These are phyloP conservation scores for Eudasyphora cyanicolor DNA, from an alignment of 2,888 invertebrate genomes.

Conservation along the genomic window DNA sequence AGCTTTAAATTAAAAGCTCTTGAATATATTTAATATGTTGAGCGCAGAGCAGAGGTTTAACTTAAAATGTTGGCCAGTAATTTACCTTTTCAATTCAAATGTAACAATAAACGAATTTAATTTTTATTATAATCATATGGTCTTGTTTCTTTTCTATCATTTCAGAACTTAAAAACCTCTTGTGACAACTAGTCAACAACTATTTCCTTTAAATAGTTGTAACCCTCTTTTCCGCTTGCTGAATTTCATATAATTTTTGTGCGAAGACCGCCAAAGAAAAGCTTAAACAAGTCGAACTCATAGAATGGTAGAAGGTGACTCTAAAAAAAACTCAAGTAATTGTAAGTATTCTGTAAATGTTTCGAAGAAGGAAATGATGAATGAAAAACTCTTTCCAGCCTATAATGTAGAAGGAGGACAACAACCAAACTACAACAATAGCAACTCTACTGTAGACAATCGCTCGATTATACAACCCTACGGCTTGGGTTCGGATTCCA, in stretches of 20 bases:
- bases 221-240: slow-evolving; percentile 12
- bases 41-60: not conserved
- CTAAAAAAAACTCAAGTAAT: slow-evolving; percentile 88
- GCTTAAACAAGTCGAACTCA: slow-evolving; percentile 81
- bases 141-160: slow-evolving; percentile 29
- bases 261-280: slow-evolving; percentile 73
- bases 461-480: slow-evolving; percentile 77
- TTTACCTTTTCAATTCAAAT: slow-evolving; percentile 27
- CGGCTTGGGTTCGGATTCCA: slow-evolving; percentile 74
- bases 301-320: slow-evolving; percentile 96
- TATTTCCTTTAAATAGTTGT: slow-evolving; percentile 51
- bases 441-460: slow-evolving; percentile 74
- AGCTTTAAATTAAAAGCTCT: not conserved
- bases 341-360: slow-evolving; percentile 85
- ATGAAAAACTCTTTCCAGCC: slow-evolving; percentile 81
- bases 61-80: not conserved
- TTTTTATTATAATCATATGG: not conserved
- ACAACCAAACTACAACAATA: slow-evolving; percentile 89
- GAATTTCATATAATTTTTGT: slow-evolving; percentile 69
- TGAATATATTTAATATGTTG: slow-evolving; percentile 16
- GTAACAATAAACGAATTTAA: slow-evolving; percentile 19
- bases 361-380: not conserved
- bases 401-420: slow-evolving; percentile 93
- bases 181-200: slow-evolving; percentile 54
- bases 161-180: slow-evolving; percentile 41